Evolutionary conservation across 1,140 invertebrate genomes (phyloP).

Genomic region (Micrasema longulum): DNA sequence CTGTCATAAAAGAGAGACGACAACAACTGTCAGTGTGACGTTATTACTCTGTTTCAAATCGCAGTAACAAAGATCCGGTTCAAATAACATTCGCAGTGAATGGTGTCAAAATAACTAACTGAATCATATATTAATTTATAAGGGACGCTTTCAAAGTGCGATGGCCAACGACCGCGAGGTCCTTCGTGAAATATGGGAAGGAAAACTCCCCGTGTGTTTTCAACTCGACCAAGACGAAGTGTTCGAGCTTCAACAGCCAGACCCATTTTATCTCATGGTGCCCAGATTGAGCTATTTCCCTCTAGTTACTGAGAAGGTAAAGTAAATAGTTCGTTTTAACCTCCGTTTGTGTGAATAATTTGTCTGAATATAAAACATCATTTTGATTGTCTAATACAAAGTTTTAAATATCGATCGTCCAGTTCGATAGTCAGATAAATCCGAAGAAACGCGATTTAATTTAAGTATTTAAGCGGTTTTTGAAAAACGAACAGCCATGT

Average conservation of each 20-base stretch:
- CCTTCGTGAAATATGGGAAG: conserved; percentile 94
- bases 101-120: too few relatives aligned
- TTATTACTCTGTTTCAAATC: neutral
- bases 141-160: neutral
- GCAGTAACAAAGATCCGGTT: neutral
- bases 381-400: too few relatives aligned
- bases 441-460: too few relatives aligned
- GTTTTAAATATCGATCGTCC: too few relatives aligned
- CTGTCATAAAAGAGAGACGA: neutral
- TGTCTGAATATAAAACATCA: too few relatives aligned
- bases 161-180: conserved; percentile 96
- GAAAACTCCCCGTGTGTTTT: conserved; percentile 93
- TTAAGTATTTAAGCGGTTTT: too few relatives aligned
- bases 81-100: neutral
- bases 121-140: neutral
- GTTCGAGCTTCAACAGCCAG: conserved; percentile 86
- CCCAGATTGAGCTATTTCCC: conserved; percentile 96
- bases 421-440: too few relatives aligned
- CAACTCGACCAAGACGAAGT: conserved; percentile 89
- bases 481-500: too few relatives aligned
- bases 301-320: conserved; percentile 94
- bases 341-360: too few relatives aligned
- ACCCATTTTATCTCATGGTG: conserved; percentile 95
- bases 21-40: conserved; percentile 24
- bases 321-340: too few relatives aligned